Conservation (phyloP, 2,888 invertebrate genomes). For the Euproctis similis region DNA sequence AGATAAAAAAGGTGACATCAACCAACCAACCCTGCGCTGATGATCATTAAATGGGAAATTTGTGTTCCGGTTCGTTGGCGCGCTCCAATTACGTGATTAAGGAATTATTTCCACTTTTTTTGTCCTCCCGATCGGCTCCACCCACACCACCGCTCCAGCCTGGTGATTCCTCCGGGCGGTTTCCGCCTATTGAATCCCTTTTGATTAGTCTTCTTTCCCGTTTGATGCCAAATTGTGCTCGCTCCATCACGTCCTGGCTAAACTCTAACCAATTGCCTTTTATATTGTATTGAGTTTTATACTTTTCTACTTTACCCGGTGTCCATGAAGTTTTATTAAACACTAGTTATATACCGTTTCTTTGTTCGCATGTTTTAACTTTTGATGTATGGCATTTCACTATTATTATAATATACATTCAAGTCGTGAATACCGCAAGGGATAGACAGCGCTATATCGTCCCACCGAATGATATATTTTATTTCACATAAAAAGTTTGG, state of each 20-base stretch:
- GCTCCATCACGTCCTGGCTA: conserved; percentile 44
- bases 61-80: conserved; percentile 77
- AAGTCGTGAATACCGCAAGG: no score
- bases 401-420: no score
- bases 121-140: conserved; percentile 27
- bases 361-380: no score
- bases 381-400: no score
- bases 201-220: conserved; percentile 73
- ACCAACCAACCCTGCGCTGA: conserved; percentile 55
- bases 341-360: no score
- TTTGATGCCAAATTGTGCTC: conserved; percentile 60
- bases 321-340: conserved; percentile 24
- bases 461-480: no score
- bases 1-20: no score
- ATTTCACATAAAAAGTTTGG: no score
- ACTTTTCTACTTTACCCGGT: conserved; percentile 48
- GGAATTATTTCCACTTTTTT: conserved; percentile 75
- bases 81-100: conserved; percentile 73
- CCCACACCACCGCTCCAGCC: no score
- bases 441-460: no score
- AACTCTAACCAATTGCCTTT: conserved; percentile 39
- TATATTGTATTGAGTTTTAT: conserved; percentile 44
- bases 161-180: conserved; percentile 49
- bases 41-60: conserved; percentile 71
- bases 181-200: conserved; percentile 74